phyloP scores from a whole-genome alignment of 2,113 vertebrate species.

The Microcebus tavaratra region DNA sequence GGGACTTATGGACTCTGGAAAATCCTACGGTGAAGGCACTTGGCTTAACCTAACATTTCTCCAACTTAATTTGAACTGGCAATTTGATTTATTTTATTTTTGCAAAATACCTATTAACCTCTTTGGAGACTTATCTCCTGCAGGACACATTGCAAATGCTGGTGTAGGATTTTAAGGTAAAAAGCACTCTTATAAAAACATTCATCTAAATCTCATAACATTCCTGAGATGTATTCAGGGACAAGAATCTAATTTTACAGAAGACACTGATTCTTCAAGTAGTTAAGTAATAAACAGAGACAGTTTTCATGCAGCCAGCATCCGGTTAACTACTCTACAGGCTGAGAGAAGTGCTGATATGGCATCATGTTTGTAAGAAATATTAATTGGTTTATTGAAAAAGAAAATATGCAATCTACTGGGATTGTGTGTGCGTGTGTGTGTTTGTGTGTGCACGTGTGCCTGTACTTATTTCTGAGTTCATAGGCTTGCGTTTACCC shows the following conservation, averaged over 20 bases:
- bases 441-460: neutral
- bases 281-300: conserved; percentile 20
- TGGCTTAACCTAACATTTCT: conserved; percentile 26
- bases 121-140: neutral
- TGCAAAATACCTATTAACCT: neutral
- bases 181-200: neutral
- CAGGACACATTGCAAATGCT: neutral
- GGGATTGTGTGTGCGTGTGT: neutral
- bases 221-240: conserved; percentile 7
- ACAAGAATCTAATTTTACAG: conserved; percentile 29
- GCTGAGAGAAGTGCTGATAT: neutral
- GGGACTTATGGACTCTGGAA: neutral
- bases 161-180: neutral
- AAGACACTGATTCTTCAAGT: conserved; percentile 5
- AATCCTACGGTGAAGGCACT: neutral
- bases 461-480: neutral
- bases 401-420: neutral
- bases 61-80: neutral
- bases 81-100: neutral
- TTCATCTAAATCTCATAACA: neutral
- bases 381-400: neutral
- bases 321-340: neutral
- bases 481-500: neutral
- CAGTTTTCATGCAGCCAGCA: neutral
- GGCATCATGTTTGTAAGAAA: neutral